phyloP scores from a whole-genome alignment of 2,888 invertebrate genomes.

The Tethea ocularis region DNA sequence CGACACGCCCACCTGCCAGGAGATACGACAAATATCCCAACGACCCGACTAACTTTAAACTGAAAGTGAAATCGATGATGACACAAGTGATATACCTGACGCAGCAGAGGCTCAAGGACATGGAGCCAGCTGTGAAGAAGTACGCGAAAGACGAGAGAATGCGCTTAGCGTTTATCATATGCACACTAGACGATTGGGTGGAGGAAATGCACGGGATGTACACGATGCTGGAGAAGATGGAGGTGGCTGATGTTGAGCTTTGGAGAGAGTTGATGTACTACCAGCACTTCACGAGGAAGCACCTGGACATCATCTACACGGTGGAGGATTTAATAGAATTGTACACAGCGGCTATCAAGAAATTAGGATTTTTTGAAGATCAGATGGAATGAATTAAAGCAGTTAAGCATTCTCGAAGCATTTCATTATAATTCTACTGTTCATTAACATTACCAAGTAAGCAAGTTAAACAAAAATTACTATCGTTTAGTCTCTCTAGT shows the following conservation, averaged over 20 bases:
- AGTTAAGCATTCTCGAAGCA: no score
- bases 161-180: slow-evolving; percentile 38
- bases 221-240: slow-evolving; percentile 8
- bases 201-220: slow-evolving; percentile 30
- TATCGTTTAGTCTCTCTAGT: no score
- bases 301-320: slow-evolving; percentile 49
- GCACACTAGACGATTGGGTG: slow-evolving; percentile 38
- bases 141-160: slow-evolving; percentile 25
- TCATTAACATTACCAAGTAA: no score
- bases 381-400: no score
- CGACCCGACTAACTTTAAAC: slow-evolving; percentile 13
- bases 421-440: no score
- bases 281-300: slow-evolving; percentile 31
- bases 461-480: no score
- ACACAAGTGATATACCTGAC: slow-evolving; percentile 41
- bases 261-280: slow-evolving; percentile 33
- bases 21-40: neutral
- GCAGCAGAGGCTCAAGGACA: slow-evolving; percentile 34
- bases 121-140: slow-evolving; percentile 22
- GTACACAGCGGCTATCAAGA: slow-evolving; percentile 14
- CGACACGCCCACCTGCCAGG: neutral
- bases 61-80: slow-evolving; percentile 38
- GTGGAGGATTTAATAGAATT: slow-evolving; percentile 37
- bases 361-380: no score
- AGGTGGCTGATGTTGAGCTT: slow-evolving; percentile 9